Evolutionary conservation across 2,888 invertebrate species (phyloP).

Genomic region (Pandemis corylana): DNA sequence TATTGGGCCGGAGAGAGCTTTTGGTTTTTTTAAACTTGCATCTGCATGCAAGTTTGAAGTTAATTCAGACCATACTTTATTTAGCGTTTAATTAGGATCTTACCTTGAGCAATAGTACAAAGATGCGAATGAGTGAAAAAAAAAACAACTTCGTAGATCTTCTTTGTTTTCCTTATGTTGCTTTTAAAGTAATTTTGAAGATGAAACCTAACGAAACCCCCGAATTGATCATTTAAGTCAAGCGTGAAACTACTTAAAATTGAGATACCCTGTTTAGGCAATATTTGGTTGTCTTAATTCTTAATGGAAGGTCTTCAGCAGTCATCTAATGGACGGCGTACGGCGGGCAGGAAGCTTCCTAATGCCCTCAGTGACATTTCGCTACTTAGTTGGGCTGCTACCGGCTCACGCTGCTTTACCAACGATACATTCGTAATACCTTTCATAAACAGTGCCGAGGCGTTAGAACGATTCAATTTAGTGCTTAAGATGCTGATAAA

Average conservation of each 20-base stretch:
- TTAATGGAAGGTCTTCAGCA: conserved; percentile 40
- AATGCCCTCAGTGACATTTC: conserved; percentile 43
- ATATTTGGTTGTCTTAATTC: conserved; percentile 43
- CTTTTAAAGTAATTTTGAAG: too few species aligned
- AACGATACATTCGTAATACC: conserved; percentile 26
- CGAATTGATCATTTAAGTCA: conserved; percentile 8
- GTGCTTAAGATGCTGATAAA: conserved; percentile 6
- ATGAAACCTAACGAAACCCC: background rate
- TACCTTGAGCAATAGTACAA: too few species aligned
- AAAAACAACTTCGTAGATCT: too few species aligned
- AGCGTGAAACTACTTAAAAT: conserved; percentile 17
- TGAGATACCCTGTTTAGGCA: conserved; percentile 28
- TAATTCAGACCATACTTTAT: background rate
- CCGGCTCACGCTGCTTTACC: conserved; percentile 19
- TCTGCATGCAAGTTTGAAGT: background rate
- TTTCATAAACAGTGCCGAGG: background rate
- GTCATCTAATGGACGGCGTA: conserved; percentile 44
- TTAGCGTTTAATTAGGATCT: too few species aligned
- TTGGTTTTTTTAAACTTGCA: background rate
- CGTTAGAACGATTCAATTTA: background rate
- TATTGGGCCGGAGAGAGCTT: background rate
- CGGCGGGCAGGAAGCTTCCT: conserved; percentile 42
- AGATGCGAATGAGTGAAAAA: too few species aligned
- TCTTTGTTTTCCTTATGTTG: too few species aligned
- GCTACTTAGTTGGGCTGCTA: conserved; percentile 35